phyloP scores from a whole-genome alignment of 2,797 vertebrate species.

The Arctocebus calabarensis region DNA sequence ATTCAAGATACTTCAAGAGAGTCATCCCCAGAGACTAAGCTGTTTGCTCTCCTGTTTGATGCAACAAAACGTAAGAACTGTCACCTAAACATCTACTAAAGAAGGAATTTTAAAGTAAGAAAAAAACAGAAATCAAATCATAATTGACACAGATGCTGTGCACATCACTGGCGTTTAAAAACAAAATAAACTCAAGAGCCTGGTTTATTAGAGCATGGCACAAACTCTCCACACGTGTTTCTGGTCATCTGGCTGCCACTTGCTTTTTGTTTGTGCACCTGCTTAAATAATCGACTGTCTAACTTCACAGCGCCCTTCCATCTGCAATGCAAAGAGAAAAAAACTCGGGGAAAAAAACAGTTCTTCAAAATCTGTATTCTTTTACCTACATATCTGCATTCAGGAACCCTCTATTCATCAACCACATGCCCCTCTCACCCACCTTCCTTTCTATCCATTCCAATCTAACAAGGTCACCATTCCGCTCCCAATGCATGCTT shows the following conservation, averaged over 20 bases:
- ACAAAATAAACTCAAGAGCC: neutral
- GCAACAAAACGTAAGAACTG: neutral
- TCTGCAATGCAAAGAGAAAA: neutral
- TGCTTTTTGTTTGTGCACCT: neutral
- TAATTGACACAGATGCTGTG: neutral
- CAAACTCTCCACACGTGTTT: neutral
- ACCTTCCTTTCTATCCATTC: neutral
- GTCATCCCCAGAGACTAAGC: too few relatives aligned
- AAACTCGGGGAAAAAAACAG: neutral
- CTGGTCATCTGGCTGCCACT: neutral
- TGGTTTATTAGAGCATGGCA: neutral
- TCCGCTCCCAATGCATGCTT: neutral
- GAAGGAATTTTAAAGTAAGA: conserved; percentile 41
- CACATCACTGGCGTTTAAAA: neutral
- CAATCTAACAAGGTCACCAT: neutral
- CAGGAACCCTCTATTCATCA: neutral
- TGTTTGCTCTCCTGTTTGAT: neutral
- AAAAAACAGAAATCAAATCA: conserved; percentile 32
- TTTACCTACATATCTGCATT: neutral
- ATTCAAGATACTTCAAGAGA: neutral
- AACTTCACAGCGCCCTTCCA: neutral
- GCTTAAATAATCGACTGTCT: neutral
- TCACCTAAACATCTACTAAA: neutral
- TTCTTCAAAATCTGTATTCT: neutral
- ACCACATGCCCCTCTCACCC: too few relatives aligned